These are phyloP conservation scores for Scleropages formosus DNA, from an alignment of 2,797 vertebrate genomes.

Conservation along the genomic window DNA sequence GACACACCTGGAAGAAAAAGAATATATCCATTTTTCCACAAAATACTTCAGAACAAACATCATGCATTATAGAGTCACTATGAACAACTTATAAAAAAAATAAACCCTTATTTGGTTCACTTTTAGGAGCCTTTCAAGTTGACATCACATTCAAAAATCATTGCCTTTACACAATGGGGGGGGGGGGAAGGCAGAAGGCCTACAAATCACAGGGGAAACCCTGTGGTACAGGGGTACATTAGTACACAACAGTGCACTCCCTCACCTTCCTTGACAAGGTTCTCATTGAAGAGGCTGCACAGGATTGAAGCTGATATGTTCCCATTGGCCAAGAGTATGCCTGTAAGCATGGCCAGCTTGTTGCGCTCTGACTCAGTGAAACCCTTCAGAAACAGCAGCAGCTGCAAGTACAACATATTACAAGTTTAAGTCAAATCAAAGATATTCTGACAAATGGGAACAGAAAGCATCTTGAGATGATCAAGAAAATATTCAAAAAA, in stretches of 20 bases:
- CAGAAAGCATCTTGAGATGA: background rate
- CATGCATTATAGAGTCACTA: background rate
- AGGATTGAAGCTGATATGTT: conserved; percentile 90
- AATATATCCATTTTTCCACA: conserved; percentile 35
- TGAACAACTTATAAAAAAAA: too few relatives aligned
- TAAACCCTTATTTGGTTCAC: too few relatives aligned
- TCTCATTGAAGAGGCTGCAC: conserved; percentile 94
- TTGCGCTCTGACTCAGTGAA: conserved; percentile 96
- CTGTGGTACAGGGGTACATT: background rate
- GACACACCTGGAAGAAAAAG: conserved; percentile 80
- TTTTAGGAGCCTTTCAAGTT: too few relatives aligned
- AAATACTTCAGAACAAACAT: background rate
- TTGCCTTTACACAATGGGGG: background rate
- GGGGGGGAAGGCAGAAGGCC: background rate
- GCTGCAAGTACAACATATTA: conserved; percentile 60
- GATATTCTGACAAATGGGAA: background rate
- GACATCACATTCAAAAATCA: too few relatives aligned
- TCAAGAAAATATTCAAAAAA: background rate
- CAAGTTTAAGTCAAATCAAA: background rate
- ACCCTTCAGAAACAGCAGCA: conserved; percentile 95
- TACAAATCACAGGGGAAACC: background rate
- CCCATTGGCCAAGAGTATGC: conserved; percentile 90
- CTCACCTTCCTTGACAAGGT: conserved; percentile 95
- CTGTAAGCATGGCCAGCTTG: conserved; percentile 96
- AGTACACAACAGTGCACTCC: background rate